Conservation (phyloP, 2,888 invertebrate species). For the Brachycybe producta region DNA sequence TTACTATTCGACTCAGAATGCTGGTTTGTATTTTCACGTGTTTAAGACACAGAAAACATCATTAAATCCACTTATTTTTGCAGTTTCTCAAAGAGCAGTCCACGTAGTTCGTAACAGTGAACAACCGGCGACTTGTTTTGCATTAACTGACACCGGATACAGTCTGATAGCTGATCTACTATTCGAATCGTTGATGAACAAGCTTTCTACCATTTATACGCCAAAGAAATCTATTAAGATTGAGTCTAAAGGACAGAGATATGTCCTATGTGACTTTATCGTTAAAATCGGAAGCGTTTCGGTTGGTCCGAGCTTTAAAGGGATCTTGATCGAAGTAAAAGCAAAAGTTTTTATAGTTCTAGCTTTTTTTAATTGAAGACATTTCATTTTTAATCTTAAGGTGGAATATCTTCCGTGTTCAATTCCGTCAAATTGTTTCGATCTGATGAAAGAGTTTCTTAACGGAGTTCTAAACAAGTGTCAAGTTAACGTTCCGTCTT, state of each 20-base stretch:
- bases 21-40: conserved; percentile 16
- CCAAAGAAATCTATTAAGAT: conserved; percentile 59
- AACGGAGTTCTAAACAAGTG: conserved; percentile 74
- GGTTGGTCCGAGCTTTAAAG: conserved; percentile 85
- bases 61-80: conserved; percentile 19
- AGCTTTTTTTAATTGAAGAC: background rate
- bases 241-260: conserved; percentile 60
- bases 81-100: conserved; percentile 64
- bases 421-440: conserved; percentile 78
- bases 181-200: conserved; percentile 80
- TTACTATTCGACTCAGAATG: conserved; percentile 41
- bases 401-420: conserved; percentile 86
- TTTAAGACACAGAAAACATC: background rate
- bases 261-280: conserved; percentile 57
- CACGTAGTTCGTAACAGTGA: conserved; percentile 93
- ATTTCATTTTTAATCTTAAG: conserved; percentile 31
- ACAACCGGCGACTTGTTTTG: conserved; percentile 86
- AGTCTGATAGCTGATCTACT: conserved; percentile 80
- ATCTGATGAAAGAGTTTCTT: conserved; percentile 76
- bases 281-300: conserved; percentile 86
- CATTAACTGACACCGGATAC: conserved; percentile 69
- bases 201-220: conserved; percentile 72
- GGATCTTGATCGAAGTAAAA: conserved; percentile 72
- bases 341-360: background rate
- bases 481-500: conserved; percentile 39